Evolutionary conservation across 2,797 vertebrate genomes (phyloP), one percentile per base, ranked within the genome.

Genomic region (Crossoptilon crossoptilon): DNA sequence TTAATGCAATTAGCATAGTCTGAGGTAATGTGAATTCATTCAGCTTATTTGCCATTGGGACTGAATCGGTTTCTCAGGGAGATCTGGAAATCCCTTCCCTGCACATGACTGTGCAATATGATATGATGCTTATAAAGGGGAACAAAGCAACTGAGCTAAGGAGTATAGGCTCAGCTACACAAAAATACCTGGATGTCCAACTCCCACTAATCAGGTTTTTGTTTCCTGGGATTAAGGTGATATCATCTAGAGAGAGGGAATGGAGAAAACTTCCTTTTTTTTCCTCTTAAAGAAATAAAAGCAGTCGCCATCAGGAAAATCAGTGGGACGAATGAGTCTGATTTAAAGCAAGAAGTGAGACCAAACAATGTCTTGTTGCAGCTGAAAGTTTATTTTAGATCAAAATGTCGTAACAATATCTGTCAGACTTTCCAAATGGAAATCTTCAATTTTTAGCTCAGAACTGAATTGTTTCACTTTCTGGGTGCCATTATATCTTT

Each of bases 31-130:
- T 69, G 64, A 77, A 77, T 93, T 93, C 63, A 78, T 91, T 80
- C 81, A 75, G 51, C n/a, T 70, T 67, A 77, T 92, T 88, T 85
- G 77, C 74, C 62, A 90, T 90, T 43, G 87, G 53, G 81, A 91
- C 78, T 93, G 95, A 96, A 96, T 96, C 91, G 84, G 92, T 95
- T 96, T 96, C 92, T 92, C 31, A 35, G 95, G 93, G 94, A 95
- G 88, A 73, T 87, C 78, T 94, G 89, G 75, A 96, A 94, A 91
- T 92, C 77, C 60, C 83, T 94, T 90, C 87, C 84, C 67, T 87
- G 48, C 63, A 53, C 56, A 49, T 92, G 78, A 51, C 37, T 23
- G 49, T 93, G 74, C 82, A 93, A 87, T 22, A n/a, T 3, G 12
- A 27, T 82, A 59, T 8, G 66, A 86, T 77, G 49, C 63, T 11